A percentile compares a stretch with the other conserved stretches of the same genome.
Evolutionary conservation across 1,140 invertebrate genomes (phyloP).

Genomic region (Psilanteris sp.): DNA sequence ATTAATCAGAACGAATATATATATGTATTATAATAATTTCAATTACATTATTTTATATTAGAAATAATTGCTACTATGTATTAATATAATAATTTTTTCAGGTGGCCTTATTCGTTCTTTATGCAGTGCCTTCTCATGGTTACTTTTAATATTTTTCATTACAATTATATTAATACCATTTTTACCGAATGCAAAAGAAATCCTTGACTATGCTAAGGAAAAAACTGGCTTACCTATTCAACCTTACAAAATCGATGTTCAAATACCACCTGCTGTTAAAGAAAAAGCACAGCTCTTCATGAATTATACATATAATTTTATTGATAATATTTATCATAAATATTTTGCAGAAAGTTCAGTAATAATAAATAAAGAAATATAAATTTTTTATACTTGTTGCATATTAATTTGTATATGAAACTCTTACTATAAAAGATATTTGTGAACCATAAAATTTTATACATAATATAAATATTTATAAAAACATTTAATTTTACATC

Average conservation of each 20-base stretch:
- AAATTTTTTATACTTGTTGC: not conserved
- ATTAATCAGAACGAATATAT: too few species aligned
- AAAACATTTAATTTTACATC: too few species aligned
- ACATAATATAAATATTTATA: too few species aligned
- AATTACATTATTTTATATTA: too few species aligned
- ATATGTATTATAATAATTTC: too few species aligned
- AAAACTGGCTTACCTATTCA: constrained; percentile 17
- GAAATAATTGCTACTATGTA: too few species aligned
- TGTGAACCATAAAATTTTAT: too few species aligned
- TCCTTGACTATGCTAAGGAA: constrained; percentile 6
- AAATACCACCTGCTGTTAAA: constrained; percentile 7
- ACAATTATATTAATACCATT: constrained; percentile 16
- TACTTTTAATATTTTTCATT: constrained; percentile 1
- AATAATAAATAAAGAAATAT: constrained; percentile 1
- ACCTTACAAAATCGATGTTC: constrained; percentile 10
- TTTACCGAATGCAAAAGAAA: constrained; percentile 27
- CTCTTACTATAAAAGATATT: too few species aligned
- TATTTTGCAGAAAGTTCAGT: constrained; percentile 8
- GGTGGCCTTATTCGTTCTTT: constrained; percentile 15
- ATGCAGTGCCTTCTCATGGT: constrained; percentile 1
- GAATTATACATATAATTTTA: constrained; percentile 9
- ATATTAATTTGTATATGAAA: too few species aligned
- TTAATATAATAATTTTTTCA: constrained; percentile 4
- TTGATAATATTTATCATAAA: constrained; percentile 13
- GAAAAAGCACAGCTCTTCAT: constrained; percentile 12